Evolutionary conservation across 2,113 vertebrate species (phyloP), one percentile per base, ranked within the genome.

Genomic region (Halcyon malimbica): DNA sequence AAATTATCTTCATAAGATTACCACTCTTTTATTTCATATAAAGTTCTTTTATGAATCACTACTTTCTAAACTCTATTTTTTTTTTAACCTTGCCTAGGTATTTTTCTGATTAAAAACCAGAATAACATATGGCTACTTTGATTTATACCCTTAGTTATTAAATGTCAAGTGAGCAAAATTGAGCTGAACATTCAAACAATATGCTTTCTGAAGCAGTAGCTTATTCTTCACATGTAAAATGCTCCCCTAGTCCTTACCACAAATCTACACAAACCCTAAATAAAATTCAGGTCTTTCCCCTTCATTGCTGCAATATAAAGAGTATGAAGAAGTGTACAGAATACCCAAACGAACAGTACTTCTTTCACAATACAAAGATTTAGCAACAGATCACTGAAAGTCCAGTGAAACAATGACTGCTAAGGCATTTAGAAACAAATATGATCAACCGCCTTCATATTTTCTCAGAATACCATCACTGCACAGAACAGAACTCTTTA

Each of bases 171-270:
- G 23, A 70, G 7, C 6, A 54, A 62, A 83, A 21, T 6, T 48
- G 26, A 65, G 46, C 15, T 42, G 2, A 33, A 57, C 42, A 12
- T 89, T 71, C 35, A 81, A 70, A 56, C 8, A 86, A 16, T 15
- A 60, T 31, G 11, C 3, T 89, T 92, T 92, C 54, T 86, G 14
- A 24, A 77, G 20, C 1, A 3, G 6, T 35, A 26, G 5, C 7
- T 60, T 50, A 9, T 14, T 69, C 26, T 51, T 16, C 16, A 24
- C 6, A 4, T 33, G 1, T 42, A 65, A 81, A 77, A 60, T 31
- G 16, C 68, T 60, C 2, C 3, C 7, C 8, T 2, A 13, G 3
- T 46, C 9, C 11, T 7, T 51, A 10, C 28, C 18, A 4, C 28
- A 37, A 73, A 92, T 59, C 20, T 25, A 44, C 11, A 16, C 3